Percentiles rank a stretch among this genome's conserved stretches.
These are phyloP conservation scores for Pheosia gnoma DNA, from an alignment of 2,888 invertebrate genomes.

Conservation along the genomic window DNA sequence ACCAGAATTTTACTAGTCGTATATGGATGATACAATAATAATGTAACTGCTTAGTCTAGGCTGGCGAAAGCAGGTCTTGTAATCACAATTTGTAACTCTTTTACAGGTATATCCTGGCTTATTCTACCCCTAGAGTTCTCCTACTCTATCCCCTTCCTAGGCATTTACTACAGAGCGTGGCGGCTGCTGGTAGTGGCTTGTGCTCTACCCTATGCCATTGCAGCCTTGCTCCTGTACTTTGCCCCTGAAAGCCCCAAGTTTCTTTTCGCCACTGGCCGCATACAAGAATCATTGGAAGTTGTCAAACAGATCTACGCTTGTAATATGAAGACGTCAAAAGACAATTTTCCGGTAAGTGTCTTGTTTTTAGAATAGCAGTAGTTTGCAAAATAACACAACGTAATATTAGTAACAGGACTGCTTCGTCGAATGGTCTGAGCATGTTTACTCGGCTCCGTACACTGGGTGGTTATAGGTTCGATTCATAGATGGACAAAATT, in stretches of 20 bases:
- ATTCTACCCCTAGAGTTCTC: conserved; percentile 85
- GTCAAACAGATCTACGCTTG: conserved; percentile 67
- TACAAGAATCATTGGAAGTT: conserved; percentile 82
- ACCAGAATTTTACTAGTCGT: no score
- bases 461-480: no score
- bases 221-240: conserved; percentile 81
- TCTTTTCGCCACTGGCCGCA: conserved; percentile 85
- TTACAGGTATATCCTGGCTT: conserved; percentile 86
- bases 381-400: no score
- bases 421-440: no score
- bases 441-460: no score
- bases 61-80: background rate
- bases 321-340: conserved; percentile 56
- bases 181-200: conserved; percentile 87
- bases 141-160: conserved; percentile 70
- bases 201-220: conserved; percentile 86
- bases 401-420: no score
- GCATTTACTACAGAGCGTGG: conserved; percentile 88
- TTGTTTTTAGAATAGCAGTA: background rate
- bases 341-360: conserved; percentile 63
- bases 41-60: no score
- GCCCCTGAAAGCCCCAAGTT: conserved; percentile 93
- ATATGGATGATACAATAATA: no score
- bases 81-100: conserved; percentile 6
- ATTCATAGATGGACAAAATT: no score